Conservation (phyloP, 92 coral and sea anemone species). For the Scolanthus callimorphus region DNA sequence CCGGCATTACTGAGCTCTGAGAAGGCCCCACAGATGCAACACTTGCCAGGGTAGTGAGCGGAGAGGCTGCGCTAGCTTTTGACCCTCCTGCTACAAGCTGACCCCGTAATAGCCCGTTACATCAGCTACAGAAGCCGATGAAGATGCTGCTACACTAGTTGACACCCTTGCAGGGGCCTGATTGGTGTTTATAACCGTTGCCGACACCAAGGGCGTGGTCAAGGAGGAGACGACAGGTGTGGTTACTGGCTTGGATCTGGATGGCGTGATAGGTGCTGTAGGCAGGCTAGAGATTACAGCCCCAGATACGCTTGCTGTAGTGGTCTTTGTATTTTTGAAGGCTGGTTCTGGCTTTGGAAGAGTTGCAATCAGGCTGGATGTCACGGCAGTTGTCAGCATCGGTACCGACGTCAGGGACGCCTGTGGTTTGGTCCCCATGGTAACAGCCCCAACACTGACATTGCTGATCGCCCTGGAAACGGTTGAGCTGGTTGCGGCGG, state of each 20-base stretch:
- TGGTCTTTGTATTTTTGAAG: no score
- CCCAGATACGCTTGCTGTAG: not conserved
- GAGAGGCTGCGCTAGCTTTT: constrained; percentile 11
- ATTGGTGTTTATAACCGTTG: constrained; percentile 37
- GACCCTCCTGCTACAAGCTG: constrained; percentile 13
- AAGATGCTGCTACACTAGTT: constrained; percentile 17
- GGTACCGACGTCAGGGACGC: not conserved
- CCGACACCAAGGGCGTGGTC: constrained; percentile 49
- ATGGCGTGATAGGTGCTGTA: not conserved
- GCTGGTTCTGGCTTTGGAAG: not conserved
- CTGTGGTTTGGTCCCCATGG: constrained; percentile 18
- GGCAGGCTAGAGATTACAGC: not conserved
- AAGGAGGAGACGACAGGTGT: constrained; percentile 61
- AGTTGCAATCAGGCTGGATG: constrained; percentile 18
- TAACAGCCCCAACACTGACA: not conserved
- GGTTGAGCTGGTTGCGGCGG: not conserved
- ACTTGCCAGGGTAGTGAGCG: constrained; percentile 22
- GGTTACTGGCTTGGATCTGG: constrained; percentile 20
- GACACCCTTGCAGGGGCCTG: constrained; percentile 19
- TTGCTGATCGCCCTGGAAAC: not conserved
- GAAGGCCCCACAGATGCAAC: not conserved
- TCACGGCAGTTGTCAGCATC: constrained; percentile 2
- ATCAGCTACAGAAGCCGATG: constrained; percentile 9
- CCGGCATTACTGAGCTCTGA: not conserved
- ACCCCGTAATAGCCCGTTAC: not conserved